These are phyloP conservation scores for Aptenodytes forsteri DNA, from an alignment of 2,113 vertebrate genomes.

Conservation along the genomic window DNA sequence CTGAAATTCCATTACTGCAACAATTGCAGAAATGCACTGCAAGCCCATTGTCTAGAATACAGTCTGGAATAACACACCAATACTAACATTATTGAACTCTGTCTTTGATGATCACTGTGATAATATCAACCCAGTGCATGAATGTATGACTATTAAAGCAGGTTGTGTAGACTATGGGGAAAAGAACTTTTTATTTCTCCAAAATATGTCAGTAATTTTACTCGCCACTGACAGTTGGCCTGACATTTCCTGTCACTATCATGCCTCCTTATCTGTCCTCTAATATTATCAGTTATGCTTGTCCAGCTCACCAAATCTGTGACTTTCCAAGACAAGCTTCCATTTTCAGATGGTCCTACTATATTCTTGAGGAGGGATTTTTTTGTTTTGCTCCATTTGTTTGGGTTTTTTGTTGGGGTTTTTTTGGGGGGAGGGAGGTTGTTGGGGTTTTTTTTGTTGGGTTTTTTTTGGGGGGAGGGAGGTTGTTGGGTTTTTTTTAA, in stretches of 20 bases:
- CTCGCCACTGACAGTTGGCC: not conserved
- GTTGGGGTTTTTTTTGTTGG: too few relatives aligned
- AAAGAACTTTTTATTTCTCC: not conserved
- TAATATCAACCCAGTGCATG: not conserved
- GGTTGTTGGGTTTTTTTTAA: not conserved
- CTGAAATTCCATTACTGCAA: not conserved
- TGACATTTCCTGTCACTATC: not conserved
- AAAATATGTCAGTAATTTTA: not conserved
- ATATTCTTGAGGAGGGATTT: not conserved
- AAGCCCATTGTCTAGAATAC: not conserved
- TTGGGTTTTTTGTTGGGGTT: not conserved
- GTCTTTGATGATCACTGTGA: not conserved
- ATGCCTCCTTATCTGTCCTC: not conserved
- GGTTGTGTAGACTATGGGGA: not conserved
- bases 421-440: not conserved
- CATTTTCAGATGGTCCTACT: not conserved
- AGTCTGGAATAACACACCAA: not conserved
- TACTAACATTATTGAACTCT: not conserved
- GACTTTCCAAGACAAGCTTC: not conserved
- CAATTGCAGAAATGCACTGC: not conserved
- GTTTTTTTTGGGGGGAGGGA: not conserved
- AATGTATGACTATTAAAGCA: not conserved
- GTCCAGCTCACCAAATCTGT: not conserved
- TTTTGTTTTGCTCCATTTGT: not conserved
- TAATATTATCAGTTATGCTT: not conserved